These are phyloP conservation scores for Leptatherina wallacei DNA, from an alignment of 2,797 vertebrate species.

Conservation along the genomic window DNA sequence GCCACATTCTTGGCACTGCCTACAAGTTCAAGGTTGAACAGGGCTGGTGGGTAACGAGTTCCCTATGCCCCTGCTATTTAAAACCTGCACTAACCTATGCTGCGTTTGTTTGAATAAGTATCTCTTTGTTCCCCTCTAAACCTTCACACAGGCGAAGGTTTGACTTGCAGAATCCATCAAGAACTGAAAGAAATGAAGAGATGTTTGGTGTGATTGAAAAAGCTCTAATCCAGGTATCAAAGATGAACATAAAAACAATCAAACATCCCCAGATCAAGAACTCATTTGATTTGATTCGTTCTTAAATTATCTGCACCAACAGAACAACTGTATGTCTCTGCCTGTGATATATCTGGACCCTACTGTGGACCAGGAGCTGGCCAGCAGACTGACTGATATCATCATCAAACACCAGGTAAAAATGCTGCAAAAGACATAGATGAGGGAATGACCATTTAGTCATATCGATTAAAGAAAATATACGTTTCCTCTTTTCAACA, in stretches of 20 bases:
- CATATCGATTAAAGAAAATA: not conserved
- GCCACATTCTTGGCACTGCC: slow-evolving; percentile 94
- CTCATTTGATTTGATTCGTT: not conserved
- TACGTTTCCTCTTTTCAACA: not conserved
- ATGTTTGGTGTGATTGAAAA: slow-evolving; percentile 96
- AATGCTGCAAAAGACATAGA: not conserved
- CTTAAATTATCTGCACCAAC: slow-evolving; percentile 37
- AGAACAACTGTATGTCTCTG: slow-evolving; percentile 93
- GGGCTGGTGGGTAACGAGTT: slow-evolving; percentile 89
- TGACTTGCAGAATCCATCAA: slow-evolving; percentile 95
- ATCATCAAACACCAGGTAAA: slow-evolving; percentile 93
- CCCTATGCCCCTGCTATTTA: not conserved
- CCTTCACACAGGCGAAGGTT: slow-evolving; percentile 90
- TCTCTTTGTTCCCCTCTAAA: slow-evolving; percentile 2
- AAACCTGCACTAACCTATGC: too few relatives aligned
- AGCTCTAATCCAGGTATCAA: slow-evolving; percentile 89
- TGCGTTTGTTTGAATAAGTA: not conserved
- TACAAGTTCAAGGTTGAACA: slow-evolving; percentile 98
- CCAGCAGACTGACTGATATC: slow-evolving; percentile 89
- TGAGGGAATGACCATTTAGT: not conserved
- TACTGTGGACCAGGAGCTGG: slow-evolving; percentile 90
- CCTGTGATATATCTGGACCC: slow-evolving; percentile 93
- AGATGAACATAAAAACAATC: slow-evolving; percentile 3
- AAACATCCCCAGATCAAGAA: not conserved
- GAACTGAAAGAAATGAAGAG: slow-evolving; percentile 94